Evolutionary conservation across 2,797 vertebrate species (phyloP), one percentile per base, ranked within the genome.

Genomic region (Liasis olivaceus): DNA sequence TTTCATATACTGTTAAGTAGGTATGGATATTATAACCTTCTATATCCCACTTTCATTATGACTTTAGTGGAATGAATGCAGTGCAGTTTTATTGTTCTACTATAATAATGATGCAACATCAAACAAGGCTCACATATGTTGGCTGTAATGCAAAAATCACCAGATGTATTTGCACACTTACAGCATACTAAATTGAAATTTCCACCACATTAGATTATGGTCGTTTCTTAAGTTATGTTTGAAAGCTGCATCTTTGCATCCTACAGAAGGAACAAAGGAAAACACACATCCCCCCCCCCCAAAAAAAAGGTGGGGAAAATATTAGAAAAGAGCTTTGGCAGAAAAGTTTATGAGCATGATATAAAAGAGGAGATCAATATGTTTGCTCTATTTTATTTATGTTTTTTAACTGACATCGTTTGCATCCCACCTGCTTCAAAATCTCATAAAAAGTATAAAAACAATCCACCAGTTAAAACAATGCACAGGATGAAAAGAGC

Each of bases 21-120:
- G 9, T 15, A 47, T 11, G 31, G 24, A 92, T 2, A 66, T 81
- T 85, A 62, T 0, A 42, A 85, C 62, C 0, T 77, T 92, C 92
- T 36, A 36, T 69, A 6, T 20, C 3, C 5, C 20, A 17, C 1
- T 13, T 17, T 5, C 26, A 56, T 20, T 60, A 17, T 93, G 77
- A 36, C 60, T 3, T 54, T 66, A 3, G 20, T 88, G 93, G 26
- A 95, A 63, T 92, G 84, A 91, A 85, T 7, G 59, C 26, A 0
- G 14, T 58, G 87, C n/a, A 63, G 36, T 88, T 88, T 93, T 58
- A 89, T 54, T 92, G 36, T 69, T 72, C 11, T 93, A 0, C 3
- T 92, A 89, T 94, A 85, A 87, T 8, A 0, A 63, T 91, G 88
- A 93, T 1, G 77, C 89, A 88, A 89, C 9, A 5, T 15, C 64